phyloP scores from a whole-genome alignment of 2,113 vertebrate species.

The Marcusenius ussheri region DNA sequence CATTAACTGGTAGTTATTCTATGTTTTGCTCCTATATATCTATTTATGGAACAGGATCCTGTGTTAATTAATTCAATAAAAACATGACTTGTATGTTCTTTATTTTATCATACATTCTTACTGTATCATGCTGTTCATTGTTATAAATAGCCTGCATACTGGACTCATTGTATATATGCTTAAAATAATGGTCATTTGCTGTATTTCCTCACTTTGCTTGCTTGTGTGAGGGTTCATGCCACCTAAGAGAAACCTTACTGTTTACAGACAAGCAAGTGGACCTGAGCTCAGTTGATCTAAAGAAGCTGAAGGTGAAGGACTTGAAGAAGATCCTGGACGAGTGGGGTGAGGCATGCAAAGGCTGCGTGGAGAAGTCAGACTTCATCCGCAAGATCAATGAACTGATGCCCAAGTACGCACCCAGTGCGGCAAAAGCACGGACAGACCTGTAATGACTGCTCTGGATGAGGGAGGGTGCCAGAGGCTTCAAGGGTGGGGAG shows the following conservation, averaged over 20 bases:
- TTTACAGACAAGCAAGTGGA: conserved; percentile 86
- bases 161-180: not conserved
- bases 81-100: not conserved
- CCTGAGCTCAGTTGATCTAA: conserved; percentile 84
- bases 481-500: not conserved
- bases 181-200: not conserved
- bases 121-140: not conserved
- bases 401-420: conserved; percentile 93
- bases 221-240: not conserved
- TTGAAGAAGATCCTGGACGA: conserved; percentile 95
- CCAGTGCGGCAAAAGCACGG: conserved; percentile 77
- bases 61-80: not conserved
- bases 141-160: not conserved
- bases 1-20: not conserved
- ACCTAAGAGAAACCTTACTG: not conserved
- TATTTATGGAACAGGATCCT: not conserved
- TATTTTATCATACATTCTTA: not conserved
- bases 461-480: not conserved
- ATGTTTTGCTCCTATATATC: not conserved
- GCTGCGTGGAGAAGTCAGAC: conserved; percentile 90
- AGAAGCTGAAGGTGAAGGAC: conserved; percentile 91
- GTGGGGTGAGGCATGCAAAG: conserved; percentile 93
- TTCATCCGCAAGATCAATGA: conserved; percentile 94
- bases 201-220: not conserved
- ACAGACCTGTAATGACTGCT: conserved; percentile 73